These are phyloP conservation scores for Thalassophryne amazonica DNA, from an alignment of 2,797 vertebrate genomes.

Conservation along the genomic window DNA sequence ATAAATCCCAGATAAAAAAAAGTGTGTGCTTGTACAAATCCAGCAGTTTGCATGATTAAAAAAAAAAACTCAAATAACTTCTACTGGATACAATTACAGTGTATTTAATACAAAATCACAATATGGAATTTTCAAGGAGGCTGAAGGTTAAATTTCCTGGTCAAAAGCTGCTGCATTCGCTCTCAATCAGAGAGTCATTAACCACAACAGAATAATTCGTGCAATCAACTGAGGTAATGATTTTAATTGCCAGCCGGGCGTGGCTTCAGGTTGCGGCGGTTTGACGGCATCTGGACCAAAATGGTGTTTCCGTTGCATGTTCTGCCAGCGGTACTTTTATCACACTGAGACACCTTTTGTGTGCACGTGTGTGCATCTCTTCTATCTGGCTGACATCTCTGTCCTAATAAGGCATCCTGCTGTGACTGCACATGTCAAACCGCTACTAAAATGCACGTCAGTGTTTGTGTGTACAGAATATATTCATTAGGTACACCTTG, in stretches of 20 bases:
- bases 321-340: conserved; percentile 34
- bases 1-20: conserved; percentile 5
- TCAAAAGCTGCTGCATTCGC: conserved; percentile 16
- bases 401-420: conserved; percentile 25
- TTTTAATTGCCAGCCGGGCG: conserved; percentile 32
- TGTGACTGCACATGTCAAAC: conserved; percentile 29
- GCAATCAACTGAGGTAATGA: conserved; percentile 24
- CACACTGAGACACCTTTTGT: conserved; percentile 35
- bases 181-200: conserved; percentile 17
- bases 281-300: conserved; percentile 7
- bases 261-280: conserved; percentile 24
- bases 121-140: neutral
- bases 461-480: neutral
- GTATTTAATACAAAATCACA: conserved; percentile 3
- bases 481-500: too few species aligned
- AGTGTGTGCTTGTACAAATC: too few species aligned
- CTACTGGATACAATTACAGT: conserved; percentile 8
- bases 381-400: conserved; percentile 26
- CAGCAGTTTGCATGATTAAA: too few species aligned
- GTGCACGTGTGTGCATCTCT: conserved; percentile 9
- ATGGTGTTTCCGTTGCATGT: conserved; percentile 6
- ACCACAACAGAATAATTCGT: conserved; percentile 38
- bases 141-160: conserved; percentile 1
- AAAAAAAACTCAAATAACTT: too few species aligned
- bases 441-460: neutral